Base-by-base conservation (phyloP, 23 tunicate species). In the Ascidia mentula region DNA sequence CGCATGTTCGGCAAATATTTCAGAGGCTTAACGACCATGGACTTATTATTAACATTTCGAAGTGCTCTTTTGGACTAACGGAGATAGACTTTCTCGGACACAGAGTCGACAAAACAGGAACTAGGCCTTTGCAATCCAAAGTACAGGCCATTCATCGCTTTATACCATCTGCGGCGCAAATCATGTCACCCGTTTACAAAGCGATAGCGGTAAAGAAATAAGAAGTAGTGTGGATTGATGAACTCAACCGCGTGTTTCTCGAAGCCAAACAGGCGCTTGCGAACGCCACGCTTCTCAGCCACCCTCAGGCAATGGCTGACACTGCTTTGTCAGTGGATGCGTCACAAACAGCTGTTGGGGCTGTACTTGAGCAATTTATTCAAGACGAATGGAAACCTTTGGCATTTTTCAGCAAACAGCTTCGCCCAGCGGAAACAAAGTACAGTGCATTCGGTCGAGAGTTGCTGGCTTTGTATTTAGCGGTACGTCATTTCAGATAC, bases 291-390 rank as follows among this genome's bases (percentile, higher is more conserved):
- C 18, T 71, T 18, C 13, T 71, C 1, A 34, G 13, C 39, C 74
- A 36, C 39, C 74, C 34, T 17, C 7, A 18, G 13, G 4, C 9
- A 2, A 31, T 1, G 38, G 39, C 34, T 17, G 32, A 71, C 30
- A 71, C 74, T 12, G 35, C 74, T 34, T 36, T 71, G 32, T 28
- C 74, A 17, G 74, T 71, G 38, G 74, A 71, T 31, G 74, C 74
- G 6, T 18, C 74, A 5, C 74, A 71, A 18, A 2, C 35, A 4
- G 35, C 74, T 6, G 74, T 71, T 18, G 74, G 74, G 7, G 74
- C 74, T 18, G 74, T 71, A 28, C 30, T 71, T 22, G 74, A 71
- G 34, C 74, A 71, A 12, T 22, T 3, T 1, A 18, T 71, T 12
- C 5, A 36, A 34, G 30, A 12, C 32, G 2, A 34, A 3, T 71